A percentile compares a stretch with the other conserved stretches of the same genome.
phyloP scores from a whole-genome alignment of 2,888 invertebrate genomes.

The Sphecodes monilicornis region DNA sequence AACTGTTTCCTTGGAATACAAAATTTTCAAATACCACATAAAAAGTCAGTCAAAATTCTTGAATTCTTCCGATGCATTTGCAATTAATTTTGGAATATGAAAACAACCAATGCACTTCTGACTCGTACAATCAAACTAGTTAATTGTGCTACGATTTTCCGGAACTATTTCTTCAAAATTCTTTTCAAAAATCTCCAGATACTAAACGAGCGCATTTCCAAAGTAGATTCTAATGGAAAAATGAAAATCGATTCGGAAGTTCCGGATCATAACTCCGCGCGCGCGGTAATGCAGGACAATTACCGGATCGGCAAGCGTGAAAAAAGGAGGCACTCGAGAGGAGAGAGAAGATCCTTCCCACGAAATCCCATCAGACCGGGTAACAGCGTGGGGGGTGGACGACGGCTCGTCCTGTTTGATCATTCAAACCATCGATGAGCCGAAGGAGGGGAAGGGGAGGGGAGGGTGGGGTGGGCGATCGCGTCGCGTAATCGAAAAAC shows the following conservation, averaged over 20 bases:
- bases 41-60: too few relatives aligned
- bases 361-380: slow-evolving; percentile 20
- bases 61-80: too few relatives aligned
- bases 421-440: slow-evolving; percentile 26
- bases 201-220: too few relatives aligned
- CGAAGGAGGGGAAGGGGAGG: too few relatives aligned
- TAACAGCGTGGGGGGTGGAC: slow-evolving; percentile 3
- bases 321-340: background rate
- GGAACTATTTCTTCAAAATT: too few relatives aligned
- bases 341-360: background rate
- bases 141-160: too few relatives aligned
- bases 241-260: background rate
- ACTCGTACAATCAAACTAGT: too few relatives aligned
- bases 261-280: background rate
- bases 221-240: background rate
- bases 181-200: too few relatives aligned
- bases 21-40: too few relatives aligned
- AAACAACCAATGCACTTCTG: too few relatives aligned
- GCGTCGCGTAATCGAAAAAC: slow-evolving; percentile 43
- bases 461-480: background rate
- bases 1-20: too few relatives aligned
- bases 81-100: too few relatives aligned
- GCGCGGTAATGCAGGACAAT: background rate
- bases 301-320: background rate
- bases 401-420: slow-evolving; percentile 33